Base-by-base conservation (phyloP, 2,113 vertebrate species). In the Probosciger aterrimus region DNA sequence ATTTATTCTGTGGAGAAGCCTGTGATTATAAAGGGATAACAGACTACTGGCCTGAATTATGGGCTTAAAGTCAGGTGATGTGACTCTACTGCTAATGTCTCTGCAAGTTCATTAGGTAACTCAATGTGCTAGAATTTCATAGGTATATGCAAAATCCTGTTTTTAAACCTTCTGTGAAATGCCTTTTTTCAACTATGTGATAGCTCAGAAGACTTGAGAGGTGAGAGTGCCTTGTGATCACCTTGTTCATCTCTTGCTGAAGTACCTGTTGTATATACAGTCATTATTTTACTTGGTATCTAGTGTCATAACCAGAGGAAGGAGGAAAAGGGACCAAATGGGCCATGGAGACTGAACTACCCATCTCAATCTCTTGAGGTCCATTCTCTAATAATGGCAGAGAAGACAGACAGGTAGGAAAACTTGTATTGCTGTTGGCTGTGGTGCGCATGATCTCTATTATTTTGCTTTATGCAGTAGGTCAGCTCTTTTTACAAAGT, bases 1-100 rank as follows among this genome's bases (percentile, higher is more conserved):
- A 62, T 86, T 91, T 94, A 52, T 91, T 92, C 46, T 77, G 25
- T 17, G 23, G 50, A 87, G 55, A 67, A 87, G 28, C 37, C 46
- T 85, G n/a, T 88, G 91, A 67, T 87, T 90, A 63, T 55, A 60
- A 88, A 71, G 25, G 25, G 11, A 59, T 73, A 80, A 70, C 46
- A 84, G 37, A 65, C 68, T 82, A 57, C 60, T 8, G 49, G 59
- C 55, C 70, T 80, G 75, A 92, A 93, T 80, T 86, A 73, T 65
- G 39, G 39, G 7, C 7, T 88, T 80, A 33, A 88, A 60, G 22
- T 85, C 68, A 35, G 52, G 16, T 80, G 63, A 69, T 31, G 12
- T 64, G 47, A 76, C 68, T 86, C 53, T 68, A 25, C n/a, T 14
- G 4, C 11, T 62, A 27, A 75, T 53, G 37, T 70, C 35, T 91